Conservation (phyloP, 2,888 invertebrate species). For the Himalopsyche anomala region DNA sequence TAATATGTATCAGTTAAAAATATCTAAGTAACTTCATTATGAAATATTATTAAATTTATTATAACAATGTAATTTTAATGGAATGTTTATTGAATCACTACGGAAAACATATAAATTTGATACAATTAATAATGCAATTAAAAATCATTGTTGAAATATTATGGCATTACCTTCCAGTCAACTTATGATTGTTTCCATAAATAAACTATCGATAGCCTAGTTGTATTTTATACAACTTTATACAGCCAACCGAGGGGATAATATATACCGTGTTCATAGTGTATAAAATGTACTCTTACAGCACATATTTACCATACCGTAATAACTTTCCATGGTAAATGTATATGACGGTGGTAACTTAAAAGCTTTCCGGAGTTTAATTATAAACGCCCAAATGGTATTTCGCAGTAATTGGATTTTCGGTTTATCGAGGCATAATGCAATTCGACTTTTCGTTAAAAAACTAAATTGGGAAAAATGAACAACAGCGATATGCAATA, state of each 20-base stretch:
- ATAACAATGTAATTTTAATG: too few species aligned
- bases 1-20: too few species aligned
- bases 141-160: too few species aligned
- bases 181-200: too few species aligned
- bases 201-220: too few species aligned
- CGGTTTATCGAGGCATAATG: conserved; percentile 57
- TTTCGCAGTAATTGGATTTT: conserved; percentile 54
- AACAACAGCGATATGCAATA: conserved; percentile 47
- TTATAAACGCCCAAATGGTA: conserved; percentile 21
- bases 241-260: not conserved
- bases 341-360: not conserved
- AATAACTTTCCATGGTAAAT: conserved; percentile 13
- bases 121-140: too few species aligned
- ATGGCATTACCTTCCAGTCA: too few species aligned
- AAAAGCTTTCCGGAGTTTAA: conserved; percentile 25
- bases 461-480: conserved; percentile 55
- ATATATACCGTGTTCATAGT: not conserved
- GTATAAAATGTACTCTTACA: not conserved
- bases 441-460: conserved; percentile 58
- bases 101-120: too few species aligned
- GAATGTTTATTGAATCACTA: too few species aligned
- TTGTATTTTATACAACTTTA: too few species aligned
- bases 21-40: too few species aligned
- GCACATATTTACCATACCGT: not conserved
- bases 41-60: too few species aligned